A percentile compares a stretch with the other conserved stretches of the same genome.
phyloP scores from a whole-genome alignment of 2,888 invertebrate genomes.

The Coleophora flavipennella region DNA sequence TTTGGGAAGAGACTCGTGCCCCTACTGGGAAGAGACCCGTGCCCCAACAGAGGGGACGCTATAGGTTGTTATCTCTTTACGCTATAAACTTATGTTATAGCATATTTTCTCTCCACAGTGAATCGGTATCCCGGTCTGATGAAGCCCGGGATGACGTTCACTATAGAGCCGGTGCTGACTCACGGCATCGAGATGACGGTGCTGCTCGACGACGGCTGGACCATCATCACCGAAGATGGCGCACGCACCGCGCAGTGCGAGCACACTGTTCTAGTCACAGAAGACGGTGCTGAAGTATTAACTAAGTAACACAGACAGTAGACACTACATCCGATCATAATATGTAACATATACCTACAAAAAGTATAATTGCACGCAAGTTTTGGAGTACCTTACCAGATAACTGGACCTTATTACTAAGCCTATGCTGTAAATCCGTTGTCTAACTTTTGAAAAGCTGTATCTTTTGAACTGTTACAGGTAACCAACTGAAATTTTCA shows the following conservation, averaged over 20 bases:
- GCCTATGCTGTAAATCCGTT: too few species aligned
- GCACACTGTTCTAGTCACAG: slow-evolving; percentile 90
- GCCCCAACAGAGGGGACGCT: too few species aligned
- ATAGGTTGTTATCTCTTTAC: too few species aligned
- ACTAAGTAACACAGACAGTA: slow-evolving; percentile 54
- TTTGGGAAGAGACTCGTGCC: too few species aligned
- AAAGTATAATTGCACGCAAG: too few species aligned
- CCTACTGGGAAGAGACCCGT: too few species aligned
- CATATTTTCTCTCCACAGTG: slow-evolving; percentile 47
- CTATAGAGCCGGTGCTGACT: slow-evolving; percentile 91
- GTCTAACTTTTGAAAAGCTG: too few species aligned
- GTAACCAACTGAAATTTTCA: too few species aligned
- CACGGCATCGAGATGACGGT: slow-evolving; percentile 79
- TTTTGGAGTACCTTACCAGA: too few species aligned
- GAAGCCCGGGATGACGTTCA: slow-evolving; percentile 94
- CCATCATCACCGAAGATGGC: slow-evolving; percentile 86
- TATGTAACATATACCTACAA: not conserved
- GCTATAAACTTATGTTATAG: not conserved
- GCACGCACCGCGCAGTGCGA: slow-evolving; percentile 92
- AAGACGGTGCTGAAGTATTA: slow-evolving; percentile 82
- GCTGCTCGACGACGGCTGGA: slow-evolving; percentile 92
- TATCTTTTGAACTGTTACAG: too few species aligned
- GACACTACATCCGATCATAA: not conserved
- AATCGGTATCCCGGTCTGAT: slow-evolving; percentile 80
- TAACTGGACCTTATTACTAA: too few species aligned